Base-by-base conservation (phyloP, 2,888 invertebrate species). In the Alloscopus bannaensis region DNA sequence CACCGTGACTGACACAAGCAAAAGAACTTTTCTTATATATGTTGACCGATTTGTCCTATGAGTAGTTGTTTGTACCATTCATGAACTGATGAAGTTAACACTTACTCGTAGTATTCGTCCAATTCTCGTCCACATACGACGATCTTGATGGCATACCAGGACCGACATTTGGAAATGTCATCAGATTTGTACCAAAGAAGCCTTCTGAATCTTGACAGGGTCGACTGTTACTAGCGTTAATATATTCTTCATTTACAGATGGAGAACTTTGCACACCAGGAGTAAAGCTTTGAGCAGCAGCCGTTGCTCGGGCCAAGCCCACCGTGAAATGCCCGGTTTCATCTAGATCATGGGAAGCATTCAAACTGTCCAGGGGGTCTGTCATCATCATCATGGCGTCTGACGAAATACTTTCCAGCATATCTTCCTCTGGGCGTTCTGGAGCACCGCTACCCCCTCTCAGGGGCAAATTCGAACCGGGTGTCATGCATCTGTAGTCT, bases 341-440 rank as follows among this genome's bases (percentile, higher is more conserved):
- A 20, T 62, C 62, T 31, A 66, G 22, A 28, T 59, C 66, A 65
- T 64, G 29, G 0, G 75, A 65, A 8, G 68, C 52, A 18, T 68
- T 59, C 22, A 68, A 26, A 22, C 40, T 22, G 40, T 76, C 68
- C 50, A 68, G 16, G 3, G 60, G 50, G 42, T 76, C 68, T 22
- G 76, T 47, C 68, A 76, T 68, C 76, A 76, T 68, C 1, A 76
- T 68, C 68, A 76, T 76, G 22, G 60, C 76, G 24, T 76, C 76
- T 0, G 76, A 76, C 20, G 76, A 76, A 22, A 76, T 76, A 22
- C 66, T 76, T 52, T 76, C 76, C 2, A 76, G 62, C 76, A 76
- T 60, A 24, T 76, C 76, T 6, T 57, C 75, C 16, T 73, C 62
- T 11, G 50, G 62, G 6, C 20, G 64, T 24, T 36, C 45, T 26